Percentiles rank a stretch among this genome's conserved stretches.
These are phyloP conservation scores for Cavia porcellus DNA, from an alignment of 2,113 vertebrate species.

Conservation along the genomic window DNA sequence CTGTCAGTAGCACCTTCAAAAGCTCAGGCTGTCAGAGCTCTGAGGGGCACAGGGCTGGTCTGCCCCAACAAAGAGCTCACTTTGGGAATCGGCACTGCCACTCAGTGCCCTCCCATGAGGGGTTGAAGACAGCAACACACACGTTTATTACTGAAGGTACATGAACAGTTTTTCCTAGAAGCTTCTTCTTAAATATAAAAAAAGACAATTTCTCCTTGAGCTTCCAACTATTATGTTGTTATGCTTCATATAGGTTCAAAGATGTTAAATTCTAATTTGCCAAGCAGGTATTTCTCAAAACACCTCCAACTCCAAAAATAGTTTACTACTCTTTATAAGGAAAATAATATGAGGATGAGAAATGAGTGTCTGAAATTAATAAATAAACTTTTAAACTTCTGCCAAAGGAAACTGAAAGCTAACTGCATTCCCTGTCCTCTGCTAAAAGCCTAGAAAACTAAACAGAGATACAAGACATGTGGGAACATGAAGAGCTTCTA, in stretches of 20 bases:
- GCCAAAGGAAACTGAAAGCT: neutral
- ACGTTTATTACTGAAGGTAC: neutral
- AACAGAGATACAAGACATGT: neutral
- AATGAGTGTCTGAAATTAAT: neutral
- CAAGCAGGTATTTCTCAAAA: neutral
- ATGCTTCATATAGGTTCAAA: neutral
- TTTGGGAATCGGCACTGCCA: neutral
- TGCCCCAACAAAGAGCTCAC: neutral
- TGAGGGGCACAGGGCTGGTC: neutral
- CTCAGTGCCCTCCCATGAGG: neutral
- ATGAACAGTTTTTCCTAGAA: neutral
- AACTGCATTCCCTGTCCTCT: neutral
- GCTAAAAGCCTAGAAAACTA: neutral
- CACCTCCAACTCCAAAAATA: neutral
- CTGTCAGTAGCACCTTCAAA: neutral
- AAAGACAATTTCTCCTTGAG: neutral
- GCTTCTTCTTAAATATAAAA: neutral
- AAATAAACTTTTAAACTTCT: conserved; percentile 26
- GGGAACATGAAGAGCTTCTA: neutral
- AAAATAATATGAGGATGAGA: neutral
- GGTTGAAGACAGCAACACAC: neutral
- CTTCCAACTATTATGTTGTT: neutral
- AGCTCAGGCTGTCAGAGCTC: neutral
- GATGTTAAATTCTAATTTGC: neutral
- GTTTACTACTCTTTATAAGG: neutral